Conservation (phyloP, 2,888 invertebrate genomes). For the Chloroclystis v-ata region DNA sequence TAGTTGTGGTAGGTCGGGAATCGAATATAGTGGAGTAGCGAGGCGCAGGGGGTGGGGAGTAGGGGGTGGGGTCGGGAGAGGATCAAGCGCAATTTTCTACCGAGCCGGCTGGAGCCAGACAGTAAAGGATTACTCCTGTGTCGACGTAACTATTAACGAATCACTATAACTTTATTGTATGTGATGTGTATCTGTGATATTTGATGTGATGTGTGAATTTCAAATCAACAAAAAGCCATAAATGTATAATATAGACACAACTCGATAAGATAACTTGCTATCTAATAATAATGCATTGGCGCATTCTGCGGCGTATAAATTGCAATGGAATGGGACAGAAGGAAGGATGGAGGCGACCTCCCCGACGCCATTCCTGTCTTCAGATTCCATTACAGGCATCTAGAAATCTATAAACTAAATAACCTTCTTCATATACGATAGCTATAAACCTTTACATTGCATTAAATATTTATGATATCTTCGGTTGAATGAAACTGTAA, state of each 20-base stretch:
- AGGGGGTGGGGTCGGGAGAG: conserved; percentile 35
- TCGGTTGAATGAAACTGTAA: too few relatives aligned
- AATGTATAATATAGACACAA: conserved; percentile 1
- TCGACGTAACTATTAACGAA: conserved; percentile 30
- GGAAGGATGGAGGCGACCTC: conserved; percentile 25
- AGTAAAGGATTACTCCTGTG: conserved; percentile 37
- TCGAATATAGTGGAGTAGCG: conserved; percentile 44
- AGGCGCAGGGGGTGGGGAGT: conserved; percentile 36
- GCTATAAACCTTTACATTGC: conserved; percentile 7
- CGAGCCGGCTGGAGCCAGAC: conserved; percentile 41
- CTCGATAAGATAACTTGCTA: conserved; percentile 9
- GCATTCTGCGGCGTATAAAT: conserved; percentile 19
- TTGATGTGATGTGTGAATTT: too few relatives aligned
- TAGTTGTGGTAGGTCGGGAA: conserved; percentile 47
- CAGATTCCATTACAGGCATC: conserved; percentile 23
- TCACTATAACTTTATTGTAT: conserved; percentile 7
- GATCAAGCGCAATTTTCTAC: conserved; percentile 66
- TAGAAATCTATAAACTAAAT: conserved; percentile 2
- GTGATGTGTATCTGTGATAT: too few relatives aligned
- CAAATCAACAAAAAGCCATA: background rate
- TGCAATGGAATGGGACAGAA: conserved; percentile 22
- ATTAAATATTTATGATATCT: too few relatives aligned
- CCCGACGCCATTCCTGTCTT: conserved; percentile 43
- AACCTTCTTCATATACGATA: conserved; percentile 18
- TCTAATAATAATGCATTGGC: conserved; percentile 1